Percentiles rank a stretch among this genome's conserved stretches.
Conservation (phyloP, 2,888 invertebrate species). For the Pheosia tremula region DNA sequence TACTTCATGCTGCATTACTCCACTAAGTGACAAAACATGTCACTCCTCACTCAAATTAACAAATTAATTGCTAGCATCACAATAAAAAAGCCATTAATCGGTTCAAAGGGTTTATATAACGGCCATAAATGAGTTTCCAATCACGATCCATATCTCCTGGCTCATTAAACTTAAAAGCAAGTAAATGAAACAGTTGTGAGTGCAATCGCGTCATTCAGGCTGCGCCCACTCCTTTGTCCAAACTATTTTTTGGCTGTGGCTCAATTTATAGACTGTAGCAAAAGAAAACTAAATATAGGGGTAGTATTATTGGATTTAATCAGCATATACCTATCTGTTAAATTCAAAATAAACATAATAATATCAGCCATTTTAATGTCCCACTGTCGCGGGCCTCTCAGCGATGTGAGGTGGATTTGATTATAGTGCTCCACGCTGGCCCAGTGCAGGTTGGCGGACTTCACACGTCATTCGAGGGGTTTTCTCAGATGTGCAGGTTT, state of each 20-base stretch:
- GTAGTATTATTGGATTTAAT: too few species aligned
- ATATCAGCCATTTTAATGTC: too few species aligned
- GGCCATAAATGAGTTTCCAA: slow-evolving; percentile 47
- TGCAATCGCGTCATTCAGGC: slow-evolving; percentile 71
- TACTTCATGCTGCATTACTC: neutral
- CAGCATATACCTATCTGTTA: too few species aligned
- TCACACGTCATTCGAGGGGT: too few species aligned
- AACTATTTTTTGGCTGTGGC: slow-evolving; percentile 55
- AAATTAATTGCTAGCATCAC: slow-evolving; percentile 26
- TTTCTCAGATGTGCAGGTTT: too few species aligned
- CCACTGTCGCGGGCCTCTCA: too few species aligned
- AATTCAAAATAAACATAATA: too few species aligned
- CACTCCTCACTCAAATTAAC: slow-evolving; percentile 16
- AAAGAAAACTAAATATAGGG: neutral
- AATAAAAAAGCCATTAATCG: slow-evolving; percentile 33
- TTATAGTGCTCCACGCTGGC: too few species aligned
- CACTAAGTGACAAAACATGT: slow-evolving; percentile 16
- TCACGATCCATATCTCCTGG: slow-evolving; percentile 57
- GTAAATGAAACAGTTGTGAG: slow-evolving; percentile 77
- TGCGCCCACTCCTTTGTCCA: slow-evolving; percentile 78
- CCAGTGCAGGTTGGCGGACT: too few species aligned
- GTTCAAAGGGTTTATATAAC: slow-evolving; percentile 27
- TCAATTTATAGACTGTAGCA: slow-evolving; percentile 34
- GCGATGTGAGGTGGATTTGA: too few species aligned
- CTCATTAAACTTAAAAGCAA: slow-evolving; percentile 67